Base-by-base conservation (phyloP, 2,888 invertebrate species). In the Colostygia pectinataria region DNA sequence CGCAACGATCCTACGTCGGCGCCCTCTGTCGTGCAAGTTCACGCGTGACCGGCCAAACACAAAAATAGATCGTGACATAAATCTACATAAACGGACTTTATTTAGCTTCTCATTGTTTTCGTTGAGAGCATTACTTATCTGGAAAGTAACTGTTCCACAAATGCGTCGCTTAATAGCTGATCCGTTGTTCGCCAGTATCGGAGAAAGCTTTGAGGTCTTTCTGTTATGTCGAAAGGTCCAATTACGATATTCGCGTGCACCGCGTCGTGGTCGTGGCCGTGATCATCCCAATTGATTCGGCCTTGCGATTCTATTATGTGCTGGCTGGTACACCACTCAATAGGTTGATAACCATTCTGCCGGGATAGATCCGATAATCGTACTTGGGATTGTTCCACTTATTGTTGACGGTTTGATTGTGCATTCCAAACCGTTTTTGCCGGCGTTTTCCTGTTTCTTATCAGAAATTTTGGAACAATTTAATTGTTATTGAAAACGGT, bases 1-100 rank as follows among this genome's bases (percentile, higher is more conserved):
- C 67, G 67, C 64, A 66, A 51, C 63, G 60, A 31, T 36, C 33
- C 41, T 39, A 58, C 59, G 60, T 55, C 20, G 49, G 70, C 73
- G 75, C 78, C 72, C 75, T 71, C 77, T 71, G 48, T 57, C 66
- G 68, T 65, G 63, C 80, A 82, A 81, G 80, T 81, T 80, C 80
- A 83, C 71, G 77, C 74, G 71, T 69, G 67, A 73, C 66, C 75
- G 68, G 68, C 65, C 73, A 68, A 64, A 59, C 74, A 76, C 79
- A 57, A 70, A 86, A 85, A 86, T 86, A 86, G 82, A 81, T 60
- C 77, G 77, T 85, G 87, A 86, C 86, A 86, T 85, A 82, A 84
- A 87, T 86, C 80, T 81, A 78, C 84, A 83, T 86, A 83, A 83
- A 83, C 80, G 78, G 77, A 68, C 75, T 80, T 83, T 80, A 82